Evolutionary conservation across 1,140 invertebrate genomes (phyloP), one percentile per base, ranked within the genome.

Genomic region (Aphelenchoides besseyi): DNA sequence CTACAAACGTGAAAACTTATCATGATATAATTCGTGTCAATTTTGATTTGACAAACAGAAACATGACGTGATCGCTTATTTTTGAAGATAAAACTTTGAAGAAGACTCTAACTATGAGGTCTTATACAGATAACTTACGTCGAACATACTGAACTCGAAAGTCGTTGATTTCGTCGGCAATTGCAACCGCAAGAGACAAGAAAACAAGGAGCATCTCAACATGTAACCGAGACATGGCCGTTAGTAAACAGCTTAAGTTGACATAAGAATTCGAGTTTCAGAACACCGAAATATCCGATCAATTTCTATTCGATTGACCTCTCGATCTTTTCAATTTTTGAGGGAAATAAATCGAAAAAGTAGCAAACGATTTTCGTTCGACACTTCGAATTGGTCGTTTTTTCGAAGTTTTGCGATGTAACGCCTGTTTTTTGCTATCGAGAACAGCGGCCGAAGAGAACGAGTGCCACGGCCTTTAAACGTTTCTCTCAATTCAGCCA

Each of bases 11-110:
- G 41, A 23, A 48, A n/a, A n/a, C n/a, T n/a, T n/a, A n/a, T n/a
- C 41, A 48, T 23, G 41, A 59, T 41, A 41, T 59, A 33, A 59
- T 23, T 5, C 26, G 12, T 59, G 55, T 18, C 18, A 5, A 59
- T 33, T 59, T 23, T 8, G 55, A 59, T 59, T 28, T 33, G 55
- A 59, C 55, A 18, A 59, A 23, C 55, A 59, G 23, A 8, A 59
- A 59, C 55, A 48, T 41, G 37, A 41, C n/a, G 5, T 41, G 37
- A 41, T 41, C n/a, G 37, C 5, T 41, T 5, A 41, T 59, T 5
- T 59, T 59, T 59, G 5, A 8, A 18, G 18, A 8, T 5, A 59
- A 59, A 28, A 59, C 55, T 33, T 59, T 5, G 5, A 33, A 59
- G 55, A 5, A 8, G 5, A 33, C 18, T 33, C 18, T 5, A 59